Evolutionary conservation across 2,797 vertebrate species (phyloP).

Genomic region (Macropus fuliginosus): DNA sequence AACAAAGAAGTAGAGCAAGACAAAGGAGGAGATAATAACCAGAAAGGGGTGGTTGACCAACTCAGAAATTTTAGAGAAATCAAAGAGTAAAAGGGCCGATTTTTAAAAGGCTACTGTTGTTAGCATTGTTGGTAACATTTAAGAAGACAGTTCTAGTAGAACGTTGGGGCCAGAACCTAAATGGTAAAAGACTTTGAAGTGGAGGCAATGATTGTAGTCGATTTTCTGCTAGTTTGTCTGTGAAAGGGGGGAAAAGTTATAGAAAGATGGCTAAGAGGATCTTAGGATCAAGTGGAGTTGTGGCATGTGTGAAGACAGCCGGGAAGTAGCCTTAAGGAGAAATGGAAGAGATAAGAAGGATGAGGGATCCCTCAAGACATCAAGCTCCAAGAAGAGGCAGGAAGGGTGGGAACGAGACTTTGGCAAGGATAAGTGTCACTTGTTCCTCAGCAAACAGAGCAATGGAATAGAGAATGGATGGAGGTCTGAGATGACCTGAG

Average conservation of each 20-base stretch:
- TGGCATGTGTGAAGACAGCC: neutral
- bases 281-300: neutral
- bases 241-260: neutral
- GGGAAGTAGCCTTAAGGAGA: neutral
- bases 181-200: neutral
- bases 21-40: neutral
- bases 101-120: neutral
- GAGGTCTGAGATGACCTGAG: neutral
- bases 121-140: neutral
- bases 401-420: neutral
- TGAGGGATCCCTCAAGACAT: neutral
- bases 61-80: neutral
- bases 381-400: neutral
- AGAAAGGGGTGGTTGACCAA: neutral
- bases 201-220: neutral
- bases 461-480: neutral
- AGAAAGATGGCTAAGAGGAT: neutral
- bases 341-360: neutral
- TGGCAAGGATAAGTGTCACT: neutral
- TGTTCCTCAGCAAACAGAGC: neutral
- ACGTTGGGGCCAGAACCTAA: neutral
- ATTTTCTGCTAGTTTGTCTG: neutral
- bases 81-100: neutral
- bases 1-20: neutral
- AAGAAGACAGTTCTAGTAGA: neutral